Conservation (phyloP, 1,140 invertebrate species). For the Drosophila serrata region DNA sequence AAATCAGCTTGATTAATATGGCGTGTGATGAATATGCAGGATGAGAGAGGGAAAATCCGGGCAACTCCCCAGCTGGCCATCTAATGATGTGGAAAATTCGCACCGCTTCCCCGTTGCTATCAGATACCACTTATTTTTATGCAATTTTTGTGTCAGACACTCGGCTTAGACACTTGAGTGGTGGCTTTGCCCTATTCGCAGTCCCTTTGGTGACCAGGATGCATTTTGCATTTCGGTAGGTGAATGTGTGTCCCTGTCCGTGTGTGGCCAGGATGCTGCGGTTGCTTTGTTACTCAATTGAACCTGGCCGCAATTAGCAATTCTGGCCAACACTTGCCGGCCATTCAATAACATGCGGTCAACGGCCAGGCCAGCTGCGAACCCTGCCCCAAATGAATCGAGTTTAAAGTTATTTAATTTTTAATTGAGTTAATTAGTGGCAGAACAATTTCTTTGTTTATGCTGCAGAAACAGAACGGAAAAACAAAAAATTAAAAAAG, state of each 20-base stretch:
- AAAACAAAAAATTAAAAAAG: neutral
- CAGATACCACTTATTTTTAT: slow-evolving; percentile 44
- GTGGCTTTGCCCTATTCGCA: neutral
- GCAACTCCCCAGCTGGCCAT: slow-evolving; percentile 42
- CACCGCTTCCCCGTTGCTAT: slow-evolving; percentile 24
- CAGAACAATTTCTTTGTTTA: slow-evolving; percentile 72
- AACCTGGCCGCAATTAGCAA: slow-evolving; percentile 64
- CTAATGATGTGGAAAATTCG: slow-evolving; percentile 79
- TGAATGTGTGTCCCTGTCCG: neutral
- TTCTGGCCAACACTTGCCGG: slow-evolving; percentile 51
- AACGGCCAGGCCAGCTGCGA: slow-evolving; percentile 14
- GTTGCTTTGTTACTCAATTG: slow-evolving; percentile 55
- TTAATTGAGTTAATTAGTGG: slow-evolving; percentile 78
- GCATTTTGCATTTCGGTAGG: neutral
- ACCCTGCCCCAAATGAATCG: slow-evolving; percentile 38
- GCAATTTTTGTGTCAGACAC: slow-evolving; percentile 38
- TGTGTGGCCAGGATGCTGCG: slow-evolving; percentile 52
- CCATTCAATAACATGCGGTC: slow-evolving; percentile 62
- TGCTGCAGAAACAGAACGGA: slow-evolving; percentile 55
- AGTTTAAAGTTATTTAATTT: slow-evolving; percentile 77
- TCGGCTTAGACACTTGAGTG: slow-evolving; percentile 24
- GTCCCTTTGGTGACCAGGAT: slow-evolving; percentile 7
- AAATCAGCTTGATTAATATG: slow-evolving; percentile 66
- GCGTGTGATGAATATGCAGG: slow-evolving; percentile 67
- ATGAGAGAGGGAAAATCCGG: neutral